phyloP scores from a whole-genome alignment of 2,888 invertebrate species.

The Formica aserva region DNA sequence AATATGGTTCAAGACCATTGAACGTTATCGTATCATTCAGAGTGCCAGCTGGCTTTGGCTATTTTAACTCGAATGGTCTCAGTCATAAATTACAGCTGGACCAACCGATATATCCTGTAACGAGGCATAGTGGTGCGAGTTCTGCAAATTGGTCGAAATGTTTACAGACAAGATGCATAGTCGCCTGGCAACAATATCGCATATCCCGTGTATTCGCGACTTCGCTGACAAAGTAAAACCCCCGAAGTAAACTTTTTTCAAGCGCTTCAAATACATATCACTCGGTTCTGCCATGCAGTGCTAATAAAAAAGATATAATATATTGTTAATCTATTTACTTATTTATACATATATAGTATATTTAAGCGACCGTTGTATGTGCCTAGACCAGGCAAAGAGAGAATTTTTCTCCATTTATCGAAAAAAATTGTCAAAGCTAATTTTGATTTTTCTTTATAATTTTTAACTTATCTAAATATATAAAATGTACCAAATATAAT shows the following conservation, averaged over 20 bases:
- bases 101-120: constrained; percentile 72
- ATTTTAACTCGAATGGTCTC: constrained; percentile 68
- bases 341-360: background rate
- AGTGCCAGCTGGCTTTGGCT: constrained; percentile 66
- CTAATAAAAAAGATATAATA: constrained; percentile 10
- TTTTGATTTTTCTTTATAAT: constrained; percentile 5
- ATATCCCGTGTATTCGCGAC: constrained; percentile 49
- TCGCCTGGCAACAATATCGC: constrained; percentile 66
- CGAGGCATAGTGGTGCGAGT: constrained; percentile 57
- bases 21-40: constrained; percentile 60
- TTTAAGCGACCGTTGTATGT: background rate
- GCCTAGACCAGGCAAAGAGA: background rate
- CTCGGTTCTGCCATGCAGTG: background rate
- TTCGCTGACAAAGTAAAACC: constrained; percentile 44
- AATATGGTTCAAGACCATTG: constrained; percentile 70
- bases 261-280: constrained; percentile 21
- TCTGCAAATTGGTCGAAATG: constrained; percentile 65
- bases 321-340: background rate
- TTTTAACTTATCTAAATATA: constrained; percentile 1
- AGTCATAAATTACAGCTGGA: constrained; percentile 70
- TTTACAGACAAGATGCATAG: constrained; percentile 64
- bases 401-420: constrained; percentile 6
- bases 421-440: constrained; percentile 19
- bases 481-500: background rate
- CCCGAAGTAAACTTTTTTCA: constrained; percentile 45